phyloP scores from a whole-genome alignment of 2,113 vertebrate species.

The Rhinogobius similis region DNA sequence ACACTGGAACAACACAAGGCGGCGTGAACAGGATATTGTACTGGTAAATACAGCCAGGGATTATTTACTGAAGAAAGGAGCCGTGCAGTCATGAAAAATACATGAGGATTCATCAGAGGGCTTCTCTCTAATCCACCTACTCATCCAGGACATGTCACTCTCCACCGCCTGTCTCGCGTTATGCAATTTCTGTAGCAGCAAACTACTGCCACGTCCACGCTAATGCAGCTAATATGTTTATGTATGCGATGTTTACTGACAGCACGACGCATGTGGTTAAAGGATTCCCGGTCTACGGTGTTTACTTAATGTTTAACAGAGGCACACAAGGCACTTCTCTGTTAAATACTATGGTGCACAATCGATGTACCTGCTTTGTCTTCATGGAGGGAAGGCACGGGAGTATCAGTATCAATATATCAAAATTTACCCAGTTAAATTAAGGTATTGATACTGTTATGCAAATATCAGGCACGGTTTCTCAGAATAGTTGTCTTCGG shows the following conservation, averaged over 20 bases:
- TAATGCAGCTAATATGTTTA: slow-evolving; percentile 18
- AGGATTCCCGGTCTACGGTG: not conserved
- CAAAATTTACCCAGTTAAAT: no score
- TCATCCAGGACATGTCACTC: slow-evolving; percentile 55
- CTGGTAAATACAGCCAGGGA: slow-evolving; percentile 49
- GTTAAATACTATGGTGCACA: no score
- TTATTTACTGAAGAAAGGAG: slow-evolving; percentile 54
- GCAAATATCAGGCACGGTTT: no score
- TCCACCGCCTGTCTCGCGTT: not conserved
- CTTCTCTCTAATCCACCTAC: slow-evolving; percentile 66
- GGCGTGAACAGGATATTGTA: slow-evolving; percentile 10
- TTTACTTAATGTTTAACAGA: not conserved
- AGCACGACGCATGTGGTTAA: not conserved
- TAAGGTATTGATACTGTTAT: no score
- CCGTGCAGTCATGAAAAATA: slow-evolving; percentile 59
- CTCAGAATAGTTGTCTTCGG: no score
- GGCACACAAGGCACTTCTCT: not conserved
- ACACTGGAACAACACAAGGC: slow-evolving; percentile 23
- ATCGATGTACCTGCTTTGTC: not conserved
- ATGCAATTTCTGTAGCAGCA: slow-evolving; percentile 16
- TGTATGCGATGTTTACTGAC: slow-evolving; percentile 5
- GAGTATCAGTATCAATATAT: no score
- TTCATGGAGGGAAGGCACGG: not conserved
- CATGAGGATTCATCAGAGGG: slow-evolving; percentile 59
- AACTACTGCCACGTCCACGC: slow-evolving; percentile 14